These are phyloP conservation scores for Xanthia togata DNA, from an alignment of 2,888 invertebrate genomes.

Conservation along the genomic window DNA sequence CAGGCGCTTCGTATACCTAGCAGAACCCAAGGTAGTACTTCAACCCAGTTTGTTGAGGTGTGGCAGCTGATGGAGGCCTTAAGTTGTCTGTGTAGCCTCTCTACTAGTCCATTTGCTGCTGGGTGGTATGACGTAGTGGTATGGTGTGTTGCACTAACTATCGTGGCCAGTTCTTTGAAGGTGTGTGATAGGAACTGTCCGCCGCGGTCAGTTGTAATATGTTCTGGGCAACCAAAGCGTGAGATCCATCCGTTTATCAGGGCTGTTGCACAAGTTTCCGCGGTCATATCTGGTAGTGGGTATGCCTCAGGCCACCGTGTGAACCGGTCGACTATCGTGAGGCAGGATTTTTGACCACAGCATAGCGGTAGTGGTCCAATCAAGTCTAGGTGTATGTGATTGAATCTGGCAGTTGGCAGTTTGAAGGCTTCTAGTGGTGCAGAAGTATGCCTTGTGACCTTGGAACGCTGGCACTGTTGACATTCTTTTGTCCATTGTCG, in stretches of 20 bases:
- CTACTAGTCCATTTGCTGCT: slow-evolving; percentile 60
- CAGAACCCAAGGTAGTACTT: neutral
- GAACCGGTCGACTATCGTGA: slow-evolving; percentile 67
- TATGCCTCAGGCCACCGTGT: slow-evolving; percentile 75
- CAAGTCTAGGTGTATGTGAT: slow-evolving; percentile 70
- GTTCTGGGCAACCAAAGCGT: slow-evolving; percentile 76
- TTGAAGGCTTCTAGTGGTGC: neutral
- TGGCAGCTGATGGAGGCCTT: slow-evolving; percentile 15
- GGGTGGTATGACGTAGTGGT: slow-evolving; percentile 65
- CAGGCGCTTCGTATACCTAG: slow-evolving; percentile 11
- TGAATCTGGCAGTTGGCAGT: slow-evolving; percentile 66
- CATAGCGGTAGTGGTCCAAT: slow-evolving; percentile 61
- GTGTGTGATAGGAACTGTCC: slow-evolving; percentile 69
- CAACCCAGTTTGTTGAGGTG: neutral
- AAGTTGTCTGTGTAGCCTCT: neutral
- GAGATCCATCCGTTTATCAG: slow-evolving; percentile 74
- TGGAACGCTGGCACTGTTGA: slow-evolving; percentile 66
- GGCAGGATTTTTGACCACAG: slow-evolving; percentile 58
- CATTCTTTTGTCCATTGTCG: neutral
- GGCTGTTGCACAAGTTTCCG: slow-evolving; percentile 30
- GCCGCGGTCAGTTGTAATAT: slow-evolving; percentile 64
- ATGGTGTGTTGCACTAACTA: slow-evolving; percentile 38
- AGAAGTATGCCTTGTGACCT: slow-evolving; percentile 66
- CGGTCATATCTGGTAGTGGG: neutral
- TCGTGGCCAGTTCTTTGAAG: slow-evolving; percentile 47